Evolutionary conservation across 2,113 vertebrate species (phyloP).

Genomic region (Corynorhinus townsendii): DNA sequence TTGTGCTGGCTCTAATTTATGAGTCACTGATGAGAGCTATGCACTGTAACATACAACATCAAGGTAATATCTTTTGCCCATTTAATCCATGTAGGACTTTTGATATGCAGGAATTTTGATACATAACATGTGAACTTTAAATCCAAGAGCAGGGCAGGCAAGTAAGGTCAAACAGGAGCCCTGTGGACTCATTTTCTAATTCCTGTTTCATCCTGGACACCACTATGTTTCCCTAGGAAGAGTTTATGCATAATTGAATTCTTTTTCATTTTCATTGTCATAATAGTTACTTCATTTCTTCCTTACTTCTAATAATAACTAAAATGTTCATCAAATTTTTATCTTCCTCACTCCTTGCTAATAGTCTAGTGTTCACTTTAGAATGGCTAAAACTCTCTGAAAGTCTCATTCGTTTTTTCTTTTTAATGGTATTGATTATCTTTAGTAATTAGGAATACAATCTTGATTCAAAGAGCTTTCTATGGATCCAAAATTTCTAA

Average conservation of each 20-base stretch:
- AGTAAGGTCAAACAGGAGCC: slow-evolving; percentile 43
- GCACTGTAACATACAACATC: slow-evolving; percentile 23
- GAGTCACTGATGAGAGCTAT: slow-evolving; percentile 62
- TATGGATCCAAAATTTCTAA: not conserved
- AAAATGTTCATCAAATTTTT: not conserved
- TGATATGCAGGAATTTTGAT: slow-evolving; percentile 24
- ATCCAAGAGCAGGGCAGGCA: slow-evolving; percentile 46
- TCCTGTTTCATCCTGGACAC: not conserved
- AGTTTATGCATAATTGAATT: slow-evolving; percentile 35
- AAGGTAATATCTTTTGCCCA: slow-evolving; percentile 62
- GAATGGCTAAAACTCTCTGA: not conserved
- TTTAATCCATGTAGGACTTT: slow-evolving; percentile 50
- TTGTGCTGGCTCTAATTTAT: slow-evolving; percentile 65
- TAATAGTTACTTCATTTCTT: slow-evolving; percentile 21
- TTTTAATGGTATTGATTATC: not conserved
- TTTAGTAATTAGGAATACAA: not conserved
- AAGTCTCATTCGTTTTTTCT: not conserved
- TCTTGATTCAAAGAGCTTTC: not conserved
- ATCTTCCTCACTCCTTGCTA: not conserved
- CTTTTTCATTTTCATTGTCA: slow-evolving; percentile 28
- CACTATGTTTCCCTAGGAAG: slow-evolving; percentile 43
- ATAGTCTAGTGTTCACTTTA: not conserved
- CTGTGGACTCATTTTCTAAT: not conserved
- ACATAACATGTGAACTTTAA: slow-evolving; percentile 49
- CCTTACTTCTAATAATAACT: not conserved